Evolutionary conservation across 2,113 vertebrate genomes (phyloP).

Genomic region (Macheiramphus alcinus): DNA sequence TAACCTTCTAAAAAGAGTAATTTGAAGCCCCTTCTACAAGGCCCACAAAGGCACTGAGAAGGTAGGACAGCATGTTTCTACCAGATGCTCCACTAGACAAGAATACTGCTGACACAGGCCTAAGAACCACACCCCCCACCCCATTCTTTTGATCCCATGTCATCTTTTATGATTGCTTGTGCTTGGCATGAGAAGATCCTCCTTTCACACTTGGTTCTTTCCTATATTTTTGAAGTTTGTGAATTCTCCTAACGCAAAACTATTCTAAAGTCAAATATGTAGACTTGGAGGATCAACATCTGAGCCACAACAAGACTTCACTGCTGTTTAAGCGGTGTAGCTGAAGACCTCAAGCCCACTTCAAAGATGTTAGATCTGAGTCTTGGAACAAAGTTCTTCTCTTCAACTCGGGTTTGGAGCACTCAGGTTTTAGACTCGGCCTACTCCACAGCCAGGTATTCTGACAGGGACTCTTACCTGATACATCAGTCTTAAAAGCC

Average conservation of each 20-base stretch:
- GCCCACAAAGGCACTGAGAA: neutral
- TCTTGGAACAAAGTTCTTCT: neutral
- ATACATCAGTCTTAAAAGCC: neutral
- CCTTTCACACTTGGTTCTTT: neutral
- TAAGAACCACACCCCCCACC: neutral
- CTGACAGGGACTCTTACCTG: neutral
- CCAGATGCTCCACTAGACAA: constrained; percentile 17
- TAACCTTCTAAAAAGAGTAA: neutral
- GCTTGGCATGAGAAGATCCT: neutral
- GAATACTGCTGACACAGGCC: neutral
- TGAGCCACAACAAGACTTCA: neutral
- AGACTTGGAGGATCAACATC: neutral
- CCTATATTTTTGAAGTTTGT: neutral
- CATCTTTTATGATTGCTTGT: neutral
- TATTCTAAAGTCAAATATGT: neutral
- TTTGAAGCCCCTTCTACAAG: neutral
- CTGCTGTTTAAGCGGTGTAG: neutral
- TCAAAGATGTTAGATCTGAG: neutral
- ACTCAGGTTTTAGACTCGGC: neutral
- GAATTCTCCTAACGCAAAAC: neutral
- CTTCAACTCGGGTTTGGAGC: neutral
- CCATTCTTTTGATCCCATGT: neutral
- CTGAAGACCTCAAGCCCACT: neutral
- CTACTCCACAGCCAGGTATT: neutral
- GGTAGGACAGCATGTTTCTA: neutral